phyloP scores from a whole-genome alignment of 2,113 vertebrate genomes.

The Corythornis cristatus region DNA sequence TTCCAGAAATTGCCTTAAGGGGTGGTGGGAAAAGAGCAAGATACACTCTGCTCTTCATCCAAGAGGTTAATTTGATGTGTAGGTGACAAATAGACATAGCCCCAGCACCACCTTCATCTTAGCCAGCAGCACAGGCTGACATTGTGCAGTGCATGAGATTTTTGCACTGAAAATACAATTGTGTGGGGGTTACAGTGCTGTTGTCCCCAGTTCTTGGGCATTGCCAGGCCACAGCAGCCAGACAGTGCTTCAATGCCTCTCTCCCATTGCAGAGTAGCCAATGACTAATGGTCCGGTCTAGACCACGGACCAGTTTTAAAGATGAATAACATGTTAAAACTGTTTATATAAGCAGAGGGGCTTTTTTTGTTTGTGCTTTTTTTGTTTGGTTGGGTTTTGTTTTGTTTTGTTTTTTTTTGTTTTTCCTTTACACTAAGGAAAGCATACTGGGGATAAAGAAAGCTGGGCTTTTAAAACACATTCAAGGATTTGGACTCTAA shows the following conservation, averaged over 20 bases:
- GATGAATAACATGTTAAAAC: not conserved
- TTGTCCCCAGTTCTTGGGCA: not conserved
- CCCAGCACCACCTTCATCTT: not conserved
- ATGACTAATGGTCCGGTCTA: not conserved
- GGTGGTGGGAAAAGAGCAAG: not conserved
- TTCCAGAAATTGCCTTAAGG: not conserved
- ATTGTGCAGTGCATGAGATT: fast-evolving
- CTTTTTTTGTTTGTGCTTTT: fast-evolving
- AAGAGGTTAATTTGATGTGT: not conserved
- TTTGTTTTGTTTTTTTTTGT: not conserved
- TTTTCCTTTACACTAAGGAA: not conserved
- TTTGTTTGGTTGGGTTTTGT: not conserved
- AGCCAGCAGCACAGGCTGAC: not conserved
- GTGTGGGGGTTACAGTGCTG: not conserved
- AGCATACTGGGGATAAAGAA: not conserved
- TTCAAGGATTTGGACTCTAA: not conserved
- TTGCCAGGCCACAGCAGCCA: not conserved
- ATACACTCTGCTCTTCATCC: not conserved
- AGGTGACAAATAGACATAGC: not conserved
- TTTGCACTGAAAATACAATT: not conserved
- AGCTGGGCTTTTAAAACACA: not conserved
- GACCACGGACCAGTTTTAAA: not conserved
- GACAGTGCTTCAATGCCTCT: not conserved
- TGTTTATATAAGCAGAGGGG: not conserved
- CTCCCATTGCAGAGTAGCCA: fast-evolving